Base-by-base conservation (phyloP, 2,888 invertebrate genomes). In the Cheilosia vulpina region DNA sequence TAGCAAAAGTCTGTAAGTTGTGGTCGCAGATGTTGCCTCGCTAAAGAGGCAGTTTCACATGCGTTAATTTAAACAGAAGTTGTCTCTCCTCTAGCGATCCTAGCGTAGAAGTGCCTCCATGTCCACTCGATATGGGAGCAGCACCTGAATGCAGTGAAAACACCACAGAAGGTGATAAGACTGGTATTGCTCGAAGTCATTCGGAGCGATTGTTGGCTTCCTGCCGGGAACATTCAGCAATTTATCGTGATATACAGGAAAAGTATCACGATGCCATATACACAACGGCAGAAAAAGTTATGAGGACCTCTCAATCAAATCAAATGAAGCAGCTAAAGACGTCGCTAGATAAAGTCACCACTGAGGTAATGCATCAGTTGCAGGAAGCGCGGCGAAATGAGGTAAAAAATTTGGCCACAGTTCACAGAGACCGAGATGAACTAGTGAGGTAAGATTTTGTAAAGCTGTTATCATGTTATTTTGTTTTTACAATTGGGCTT, bases 351-450 rank as follows among this genome's bases (percentile, higher is more conserved):
- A 94, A 95, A 85, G 96, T 96, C 88, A 95, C 95, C 2, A 94
- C 94, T 38, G 96, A 95, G 87, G 94, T 97, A 62, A 95, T 97
- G 94, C 95, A 96, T 89, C 95, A 96, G 89, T 93, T 98, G 88
- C 97, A 98, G 88, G 95, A 95, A 76, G 95, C 96, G 78, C 95
- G 97, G 83, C 95, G 97, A 88, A 97, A 96, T 88, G 98, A 98
- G 91, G 97, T 98, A 80, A 98, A 97, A 91, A 95, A 95, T 62
- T 93, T 98, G 81, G 95, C 96, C 27, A 97, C 97, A 91, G 96
- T 96, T 80, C 97, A 98, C 91, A 95, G 96, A 88, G 98, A 98
- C 92, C 96, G 98, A 89, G 98, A 97, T 88, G 98, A 98, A 91
- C 94, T 98, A 88, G 98, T 90, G 96, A 98, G 93, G 97, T 98